Evolutionary conservation across 1,140 invertebrate species (phyloP).

Genomic region (Diabrotica undecimpunctata): DNA sequence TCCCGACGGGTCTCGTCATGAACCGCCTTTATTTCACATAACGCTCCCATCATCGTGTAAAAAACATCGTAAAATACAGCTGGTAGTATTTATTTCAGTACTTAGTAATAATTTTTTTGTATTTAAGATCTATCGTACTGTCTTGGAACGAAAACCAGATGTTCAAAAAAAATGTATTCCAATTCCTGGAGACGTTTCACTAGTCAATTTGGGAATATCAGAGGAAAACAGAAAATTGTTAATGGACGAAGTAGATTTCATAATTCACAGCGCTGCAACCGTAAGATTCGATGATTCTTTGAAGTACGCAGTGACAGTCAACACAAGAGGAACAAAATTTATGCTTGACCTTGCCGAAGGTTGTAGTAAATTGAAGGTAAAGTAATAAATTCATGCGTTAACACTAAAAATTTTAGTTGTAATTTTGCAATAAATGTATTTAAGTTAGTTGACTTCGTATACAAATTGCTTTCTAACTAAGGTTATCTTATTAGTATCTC

Average conservation of each 20-base stretch:
- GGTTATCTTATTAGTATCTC: too few species aligned
- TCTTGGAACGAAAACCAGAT: constrained; percentile 22
- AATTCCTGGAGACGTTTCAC: constrained; percentile 74
- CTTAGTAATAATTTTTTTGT: too few species aligned
- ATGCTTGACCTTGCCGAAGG: constrained; percentile 71
- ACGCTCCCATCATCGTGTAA: too few species aligned
- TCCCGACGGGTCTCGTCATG: too few species aligned
- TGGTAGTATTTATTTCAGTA: too few species aligned
- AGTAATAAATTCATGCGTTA: neutral
- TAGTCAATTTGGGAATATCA: constrained; percentile 70
- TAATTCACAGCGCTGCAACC: constrained; percentile 91
- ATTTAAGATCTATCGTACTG: neutral
- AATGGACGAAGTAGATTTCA: constrained; percentile 69
- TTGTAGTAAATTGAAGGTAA: constrained; percentile 66
- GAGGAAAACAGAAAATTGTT: constrained; percentile 65
- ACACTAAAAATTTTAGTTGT: too few species aligned
- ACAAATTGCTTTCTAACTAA: too few species aligned
- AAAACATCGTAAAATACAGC: too few species aligned
- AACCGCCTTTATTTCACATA: too few species aligned
- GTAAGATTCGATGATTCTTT: constrained; percentile 75
- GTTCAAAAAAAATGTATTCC: constrained; percentile 59
- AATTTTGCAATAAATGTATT: too few species aligned
- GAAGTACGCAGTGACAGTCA: constrained; percentile 69
- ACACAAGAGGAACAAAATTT: constrained; percentile 70
- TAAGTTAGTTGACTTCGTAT: too few species aligned